These are phyloP conservation scores for Neodontobutis hainanensis DNA, from an alignment of 2,113 vertebrate genomes.

Conservation along the genomic window DNA sequence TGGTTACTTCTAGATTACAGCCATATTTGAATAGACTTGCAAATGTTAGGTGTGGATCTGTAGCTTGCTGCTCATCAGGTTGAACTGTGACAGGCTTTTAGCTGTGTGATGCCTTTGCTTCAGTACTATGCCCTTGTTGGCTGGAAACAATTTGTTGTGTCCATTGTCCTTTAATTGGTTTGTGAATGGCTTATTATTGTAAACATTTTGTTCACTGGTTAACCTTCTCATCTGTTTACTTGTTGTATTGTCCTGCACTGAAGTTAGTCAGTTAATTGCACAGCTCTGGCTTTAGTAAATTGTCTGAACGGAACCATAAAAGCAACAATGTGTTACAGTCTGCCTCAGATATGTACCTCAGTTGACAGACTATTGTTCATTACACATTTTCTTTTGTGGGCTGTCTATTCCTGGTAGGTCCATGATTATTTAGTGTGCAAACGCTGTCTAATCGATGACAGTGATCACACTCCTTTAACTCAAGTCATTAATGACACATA, in stretches of 20 bases:
- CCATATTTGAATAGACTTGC: constrained; percentile 25
- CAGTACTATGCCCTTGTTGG: constrained; percentile 27
- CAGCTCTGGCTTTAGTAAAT: neutral
- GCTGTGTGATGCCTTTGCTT: constrained; percentile 32
- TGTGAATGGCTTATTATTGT: constrained; percentile 7
- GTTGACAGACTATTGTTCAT: too few relatives aligned
- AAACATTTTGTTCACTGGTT: constrained; percentile 4
- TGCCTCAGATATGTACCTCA: too few relatives aligned
- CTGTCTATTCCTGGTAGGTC: too few relatives aligned
- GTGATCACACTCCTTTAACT: too few relatives aligned
- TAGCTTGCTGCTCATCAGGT: constrained; percentile 11
- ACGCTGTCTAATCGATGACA: too few relatives aligned
- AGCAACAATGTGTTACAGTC: too few relatives aligned
- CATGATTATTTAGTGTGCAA: too few relatives aligned
- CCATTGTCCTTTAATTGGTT: constrained; percentile 17
- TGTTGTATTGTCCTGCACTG: constrained; percentile 21
- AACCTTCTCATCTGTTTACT: constrained; percentile 7
- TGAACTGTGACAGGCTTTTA: constrained; percentile 15
- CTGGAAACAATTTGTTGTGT: constrained; percentile 4
- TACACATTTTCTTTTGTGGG: too few relatives aligned
- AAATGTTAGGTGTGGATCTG: constrained; percentile 11
- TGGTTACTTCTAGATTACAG: constrained; percentile 14
- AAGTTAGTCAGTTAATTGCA: constrained; percentile 5
- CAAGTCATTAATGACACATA: too few relatives aligned
- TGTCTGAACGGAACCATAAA: too few relatives aligned